A percentile compares a stretch with the other conserved stretches of the same genome.
phyloP scores from a whole-genome alignment of 2,888 invertebrate species.

The Scotopteryx bipunctaria region DNA sequence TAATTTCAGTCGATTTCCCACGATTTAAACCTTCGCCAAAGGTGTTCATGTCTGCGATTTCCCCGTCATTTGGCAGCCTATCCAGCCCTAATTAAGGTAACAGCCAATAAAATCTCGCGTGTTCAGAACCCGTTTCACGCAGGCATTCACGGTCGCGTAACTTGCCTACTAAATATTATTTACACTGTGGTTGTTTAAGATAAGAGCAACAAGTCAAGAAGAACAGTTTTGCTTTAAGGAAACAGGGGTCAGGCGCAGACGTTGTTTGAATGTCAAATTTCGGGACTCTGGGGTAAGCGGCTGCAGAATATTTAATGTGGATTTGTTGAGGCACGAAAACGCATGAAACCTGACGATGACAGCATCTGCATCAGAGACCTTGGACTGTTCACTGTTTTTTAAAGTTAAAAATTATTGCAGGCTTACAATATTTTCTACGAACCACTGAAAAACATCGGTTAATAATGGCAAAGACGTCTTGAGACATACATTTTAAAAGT shows the following conservation, averaged over 20 bases:
- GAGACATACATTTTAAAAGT: no score
- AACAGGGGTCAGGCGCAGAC: constrained; percentile 17
- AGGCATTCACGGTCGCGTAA: constrained; percentile 48
- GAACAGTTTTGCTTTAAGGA: constrained; percentile 25
- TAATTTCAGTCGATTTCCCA: not conserved
- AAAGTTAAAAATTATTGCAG: not conserved
- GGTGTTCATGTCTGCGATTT: constrained; percentile 12
- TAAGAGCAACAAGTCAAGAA: constrained; percentile 54
- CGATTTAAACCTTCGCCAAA: constrained; percentile 5
- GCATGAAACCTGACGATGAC: not conserved
- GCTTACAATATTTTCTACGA: not conserved
- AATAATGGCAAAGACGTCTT: no score
- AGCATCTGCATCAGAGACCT: not conserved
- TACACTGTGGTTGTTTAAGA: constrained; percentile 38
- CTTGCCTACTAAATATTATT: constrained; percentile 27
- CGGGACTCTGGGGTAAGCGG: not conserved
- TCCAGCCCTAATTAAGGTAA: constrained; percentile 58
- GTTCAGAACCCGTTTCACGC: constrained; percentile 59
- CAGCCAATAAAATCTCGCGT: constrained; percentile 66
- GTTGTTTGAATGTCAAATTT: constrained; percentile 24
- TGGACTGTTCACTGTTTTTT: not conserved
- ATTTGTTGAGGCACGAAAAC: constrained; percentile 2
- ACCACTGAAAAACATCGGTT: no score
- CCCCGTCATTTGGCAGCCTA: constrained; percentile 22
- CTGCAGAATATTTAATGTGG: constrained; percentile 17